These are phyloP conservation scores for Drosophila prolongata DNA, from an alignment of 2,888 invertebrate genomes.

Conservation along the genomic window DNA sequence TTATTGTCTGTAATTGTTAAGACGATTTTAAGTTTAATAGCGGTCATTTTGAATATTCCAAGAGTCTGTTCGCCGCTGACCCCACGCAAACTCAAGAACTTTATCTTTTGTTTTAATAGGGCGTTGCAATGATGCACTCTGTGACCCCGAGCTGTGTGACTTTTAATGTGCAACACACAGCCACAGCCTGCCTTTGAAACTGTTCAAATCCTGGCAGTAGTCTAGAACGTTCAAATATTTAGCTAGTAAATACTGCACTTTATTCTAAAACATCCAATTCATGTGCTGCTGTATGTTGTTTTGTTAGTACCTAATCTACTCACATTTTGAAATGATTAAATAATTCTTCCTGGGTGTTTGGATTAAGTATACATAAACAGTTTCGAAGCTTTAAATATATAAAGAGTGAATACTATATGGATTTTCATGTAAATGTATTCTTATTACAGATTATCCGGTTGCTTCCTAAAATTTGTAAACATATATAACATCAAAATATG, in stretches of 20 bases:
- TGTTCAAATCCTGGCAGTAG: not conserved
- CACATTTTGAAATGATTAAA: not conserved
- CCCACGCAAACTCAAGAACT: conserved; percentile 15
- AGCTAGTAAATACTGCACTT: conserved; percentile 8
- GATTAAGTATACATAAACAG: not conserved
- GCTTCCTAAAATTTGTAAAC: too few species aligned
- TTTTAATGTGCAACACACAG: conserved; percentile 14
- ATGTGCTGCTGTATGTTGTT: not conserved
- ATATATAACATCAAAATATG: too few species aligned
- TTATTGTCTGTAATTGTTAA: conserved; percentile 40
- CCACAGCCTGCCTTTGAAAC: conserved; percentile 2
- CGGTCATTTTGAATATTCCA: conserved; percentile 13
- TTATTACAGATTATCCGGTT: too few species aligned
- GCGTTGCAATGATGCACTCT: conserved; percentile 8
- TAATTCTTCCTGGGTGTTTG: not conserved
- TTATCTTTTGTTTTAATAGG: conserved; percentile 30
- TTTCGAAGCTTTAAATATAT: not conserved
- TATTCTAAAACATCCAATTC: not conserved
- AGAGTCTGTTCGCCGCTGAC: conserved; percentile 2
- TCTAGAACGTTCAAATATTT: conserved; percentile 7
- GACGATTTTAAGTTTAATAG: conserved; percentile 35
- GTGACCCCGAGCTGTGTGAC: conserved; percentile 6
- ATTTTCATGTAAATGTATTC: too few species aligned
- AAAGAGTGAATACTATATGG: too few species aligned
- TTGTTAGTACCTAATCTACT: not conserved